Base-by-base conservation (phyloP, 2,797 vertebrate species). In the Ambastaia sidthimunki region DNA sequence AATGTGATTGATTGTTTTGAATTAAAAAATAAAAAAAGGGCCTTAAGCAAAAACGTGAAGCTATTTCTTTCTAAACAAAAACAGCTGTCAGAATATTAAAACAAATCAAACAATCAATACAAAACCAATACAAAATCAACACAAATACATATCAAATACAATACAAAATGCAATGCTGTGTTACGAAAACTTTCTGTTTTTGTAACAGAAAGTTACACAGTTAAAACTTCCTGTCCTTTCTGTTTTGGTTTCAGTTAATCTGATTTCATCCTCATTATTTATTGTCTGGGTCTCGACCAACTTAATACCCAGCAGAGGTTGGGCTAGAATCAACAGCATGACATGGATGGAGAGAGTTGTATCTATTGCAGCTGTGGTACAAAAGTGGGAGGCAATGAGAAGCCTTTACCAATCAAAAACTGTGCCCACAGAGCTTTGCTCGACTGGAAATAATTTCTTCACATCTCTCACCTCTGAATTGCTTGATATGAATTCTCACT, bases 351-450 rank as follows among this genome's bases (percentile, higher is more conserved):
- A 63, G 31, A 60, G 37, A 71, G 55, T 72, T 65, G 80, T 80
- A 84, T 85, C 73, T 54, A 19, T 78, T 74, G 55, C 80, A 82
- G 85, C 79, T 82, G 86, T 72, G 60, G 31, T 52, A 21, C 44
- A 74, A 52, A 59, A 34, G 23, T 62, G 74, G 74, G 67, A 70
- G 65, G 21, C 60, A 71, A 60, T 50, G 55, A 50, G 48, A 34
- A 70, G 18, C 74, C n/a, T 71, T 37, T 23, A 66, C 41, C 11
- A 69, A 44, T 63, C 70, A 65, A 76, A 80, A 60, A 55, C 41
- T 44, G 9, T 10, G 10, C 28, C 28, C 41, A 44, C 37, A 41
- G 9, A 41, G 37, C 41, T 44, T 44, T 11, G 10, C 41, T 10
- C 7, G 9, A 44, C 9, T 44, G 41, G 41, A 44, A 44, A 44